Conservation (phyloP, 2,113 vertebrate genomes). For the Oxyruncus cristatus region DNA sequence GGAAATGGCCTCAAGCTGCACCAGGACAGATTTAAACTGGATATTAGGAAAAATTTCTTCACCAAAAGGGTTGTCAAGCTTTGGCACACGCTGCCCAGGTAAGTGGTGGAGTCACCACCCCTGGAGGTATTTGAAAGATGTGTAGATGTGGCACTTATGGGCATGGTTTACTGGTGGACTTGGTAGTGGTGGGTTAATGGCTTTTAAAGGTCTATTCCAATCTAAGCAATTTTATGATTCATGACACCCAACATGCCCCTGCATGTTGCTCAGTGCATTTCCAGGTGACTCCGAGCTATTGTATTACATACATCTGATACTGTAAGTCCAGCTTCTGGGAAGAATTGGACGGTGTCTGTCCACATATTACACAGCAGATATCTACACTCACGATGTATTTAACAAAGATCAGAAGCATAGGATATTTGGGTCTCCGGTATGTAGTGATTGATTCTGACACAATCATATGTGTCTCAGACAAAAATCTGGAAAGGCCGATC, state of each 20-base stretch:
- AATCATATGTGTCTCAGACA: not conserved
- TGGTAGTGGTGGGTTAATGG: not conserved
- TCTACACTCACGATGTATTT: not conserved
- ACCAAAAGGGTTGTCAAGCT: not conserved
- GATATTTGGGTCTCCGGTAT: not conserved
- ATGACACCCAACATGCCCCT: not conserved
- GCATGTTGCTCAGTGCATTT: not conserved
- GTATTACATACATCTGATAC: not conserved
- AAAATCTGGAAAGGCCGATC: not conserved
- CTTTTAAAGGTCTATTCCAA: not conserved
- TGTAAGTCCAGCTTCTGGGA: not conserved
- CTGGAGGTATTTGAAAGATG: not conserved
- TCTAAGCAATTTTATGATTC: not conserved
- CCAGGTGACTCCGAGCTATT: not conserved
- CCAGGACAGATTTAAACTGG: not conserved
- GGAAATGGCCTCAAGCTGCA: not conserved
- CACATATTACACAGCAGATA: not conserved
- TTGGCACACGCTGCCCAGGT: not conserved
- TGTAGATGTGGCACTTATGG: not conserved
- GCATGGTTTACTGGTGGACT: not conserved
- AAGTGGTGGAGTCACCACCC: not conserved
- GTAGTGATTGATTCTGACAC: not conserved
- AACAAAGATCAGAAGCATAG: not conserved
- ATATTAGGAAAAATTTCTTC: not conserved
- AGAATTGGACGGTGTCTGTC: not conserved